phyloP scores from a whole-genome alignment of 2,888 invertebrate species.

The Ephialtes manifestator region DNA sequence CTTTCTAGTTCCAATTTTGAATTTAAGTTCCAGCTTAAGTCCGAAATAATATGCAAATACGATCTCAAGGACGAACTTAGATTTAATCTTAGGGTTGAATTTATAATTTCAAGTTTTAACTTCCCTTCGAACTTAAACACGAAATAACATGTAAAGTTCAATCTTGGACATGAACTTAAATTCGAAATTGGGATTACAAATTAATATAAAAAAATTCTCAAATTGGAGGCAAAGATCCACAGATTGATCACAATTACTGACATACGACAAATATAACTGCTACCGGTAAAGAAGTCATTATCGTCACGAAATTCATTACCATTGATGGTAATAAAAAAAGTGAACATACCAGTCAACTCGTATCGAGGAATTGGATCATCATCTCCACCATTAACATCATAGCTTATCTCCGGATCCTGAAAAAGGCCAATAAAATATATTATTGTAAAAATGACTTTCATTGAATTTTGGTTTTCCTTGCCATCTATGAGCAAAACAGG shows the following conservation, averaged over 20 bases:
- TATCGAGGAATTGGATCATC: constrained; percentile 92
- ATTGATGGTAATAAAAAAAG: neutral
- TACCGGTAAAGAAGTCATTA: neutral
- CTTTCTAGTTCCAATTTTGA: no score
- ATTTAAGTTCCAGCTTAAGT: no score
- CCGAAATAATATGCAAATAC: no score
- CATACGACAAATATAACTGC: neutral
- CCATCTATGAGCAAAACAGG: constrained; percentile 4
- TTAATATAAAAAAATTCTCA: neutral
- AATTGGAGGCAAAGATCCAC: no score
- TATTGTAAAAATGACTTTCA: neutral
- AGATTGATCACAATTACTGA: no score
- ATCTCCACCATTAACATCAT: constrained; percentile 94
- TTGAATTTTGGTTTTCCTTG: neutral
- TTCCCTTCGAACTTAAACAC: no score
- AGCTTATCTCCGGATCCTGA: constrained; percentile 94
- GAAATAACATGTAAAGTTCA: no score
- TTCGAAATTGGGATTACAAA: neutral
- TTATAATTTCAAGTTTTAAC: no score
- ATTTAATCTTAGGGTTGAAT: no score
- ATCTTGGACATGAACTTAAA: no score
- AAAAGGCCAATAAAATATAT: constrained; percentile 44
- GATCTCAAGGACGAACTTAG: no score
- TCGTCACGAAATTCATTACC: neutral
- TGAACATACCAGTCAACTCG: constrained; percentile 86